These are phyloP conservation scores for Neolamprologus hecqui DNA, from an alignment of 2,113 vertebrate species.

Conservation along the genomic window DNA sequence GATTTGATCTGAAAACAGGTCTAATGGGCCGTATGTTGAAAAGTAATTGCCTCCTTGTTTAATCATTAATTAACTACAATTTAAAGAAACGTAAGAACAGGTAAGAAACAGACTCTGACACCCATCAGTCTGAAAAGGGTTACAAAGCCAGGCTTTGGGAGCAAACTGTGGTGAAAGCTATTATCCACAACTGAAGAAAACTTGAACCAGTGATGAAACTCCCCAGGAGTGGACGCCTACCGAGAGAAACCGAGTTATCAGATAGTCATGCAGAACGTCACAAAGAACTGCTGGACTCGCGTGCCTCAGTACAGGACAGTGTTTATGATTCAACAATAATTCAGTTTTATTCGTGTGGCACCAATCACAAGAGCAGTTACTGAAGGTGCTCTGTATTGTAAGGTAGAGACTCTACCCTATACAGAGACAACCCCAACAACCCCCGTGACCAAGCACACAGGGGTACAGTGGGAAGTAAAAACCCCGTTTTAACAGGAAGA, in stretches of 20 bases:
- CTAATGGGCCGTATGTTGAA: not conserved
- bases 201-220: not conserved
- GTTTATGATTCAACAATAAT: not conserved
- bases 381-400: not conserved
- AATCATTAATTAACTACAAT: not conserved
- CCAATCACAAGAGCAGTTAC: not conserved
- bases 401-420: not conserved
- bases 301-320: accelerated
- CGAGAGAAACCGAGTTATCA: not conserved
- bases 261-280: accelerated
- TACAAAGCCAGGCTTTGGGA: not conserved
- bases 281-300: not conserved
- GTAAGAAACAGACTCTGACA: not conserved
- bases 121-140: not conserved
- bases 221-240: not conserved
- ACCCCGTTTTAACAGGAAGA: not conserved
- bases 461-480: not conserved
- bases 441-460: not conserved
- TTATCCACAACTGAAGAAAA: not conserved
- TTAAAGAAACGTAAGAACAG: not conserved
- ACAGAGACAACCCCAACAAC: not conserved
- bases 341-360: not conserved
- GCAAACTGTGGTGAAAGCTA: not conserved
- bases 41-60: not conserved
- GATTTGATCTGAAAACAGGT: not conserved